Evolutionary conservation across 2,797 vertebrate species (phyloP).

Genomic region (Myotis myotis): DNA sequence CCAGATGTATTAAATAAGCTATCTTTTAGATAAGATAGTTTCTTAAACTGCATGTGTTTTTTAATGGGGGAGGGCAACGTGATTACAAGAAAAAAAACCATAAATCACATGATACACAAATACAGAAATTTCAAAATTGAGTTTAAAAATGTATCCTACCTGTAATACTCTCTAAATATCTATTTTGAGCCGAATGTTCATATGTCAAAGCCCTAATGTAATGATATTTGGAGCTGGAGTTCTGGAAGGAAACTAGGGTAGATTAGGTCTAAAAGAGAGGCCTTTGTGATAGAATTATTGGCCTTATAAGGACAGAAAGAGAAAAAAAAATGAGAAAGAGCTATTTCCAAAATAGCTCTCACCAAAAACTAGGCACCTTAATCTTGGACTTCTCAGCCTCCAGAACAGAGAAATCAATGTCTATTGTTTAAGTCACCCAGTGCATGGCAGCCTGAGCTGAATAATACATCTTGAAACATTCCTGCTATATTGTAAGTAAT

Average conservation of each 20-base stretch:
- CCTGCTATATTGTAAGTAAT: background rate
- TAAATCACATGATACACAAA: background rate
- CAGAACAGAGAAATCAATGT: background rate
- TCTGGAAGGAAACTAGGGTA: background rate
- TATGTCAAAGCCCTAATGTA: background rate
- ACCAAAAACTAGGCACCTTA: background rate
- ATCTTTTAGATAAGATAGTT: background rate
- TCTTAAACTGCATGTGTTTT: background rate
- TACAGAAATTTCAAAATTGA: background rate
- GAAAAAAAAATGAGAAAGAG: background rate
- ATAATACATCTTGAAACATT: background rate
- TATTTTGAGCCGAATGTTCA: background rate
- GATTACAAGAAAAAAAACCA: background rate
- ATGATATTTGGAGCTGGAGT: background rate
- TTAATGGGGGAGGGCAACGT: background rate
- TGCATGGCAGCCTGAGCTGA: background rate
- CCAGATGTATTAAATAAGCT: background rate
- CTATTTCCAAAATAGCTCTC: background rate
- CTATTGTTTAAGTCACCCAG: background rate
- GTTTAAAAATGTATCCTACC: background rate
- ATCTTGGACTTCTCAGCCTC: background rate
- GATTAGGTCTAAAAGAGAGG: background rate
- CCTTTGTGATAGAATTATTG: background rate
- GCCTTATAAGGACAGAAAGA: background rate
- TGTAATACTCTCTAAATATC: background rate